Base-by-base conservation (phyloP, 2,888 invertebrate genomes). In the Magallana nippona region DNA sequence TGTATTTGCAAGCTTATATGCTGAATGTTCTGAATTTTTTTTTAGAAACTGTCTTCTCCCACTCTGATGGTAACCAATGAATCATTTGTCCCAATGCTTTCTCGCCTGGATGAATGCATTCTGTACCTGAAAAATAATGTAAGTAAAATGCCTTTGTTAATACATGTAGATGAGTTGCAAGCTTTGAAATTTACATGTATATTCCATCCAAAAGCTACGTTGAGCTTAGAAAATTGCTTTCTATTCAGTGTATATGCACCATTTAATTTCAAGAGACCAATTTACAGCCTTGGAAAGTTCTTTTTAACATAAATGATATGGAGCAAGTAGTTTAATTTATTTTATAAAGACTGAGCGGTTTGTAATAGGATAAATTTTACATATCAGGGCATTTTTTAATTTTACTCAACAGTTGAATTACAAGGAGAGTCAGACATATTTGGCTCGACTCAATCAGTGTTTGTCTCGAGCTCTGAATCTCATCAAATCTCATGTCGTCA, bases 91-190 rank as follows among this genome's bases (percentile, higher is more conserved):
- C 96, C 96, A 79, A 96, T 98, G 87, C 95, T 99, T 19, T 96
- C 96, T 78, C 96, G 97, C 93, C 96, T 99, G 82, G 98, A 98
- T 92, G 96, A 96, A 78, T 98, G 98, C 90, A 96, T 98, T 85
- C 96, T 96, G 11, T 98, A 98, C 93, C 96, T 98, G 94, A 96
- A 96, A 82, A 95, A 95, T 83, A 97, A 98, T 95, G 97, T 97
- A 95, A 96, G 44, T 44, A 44, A 44, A 44, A 44, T 44, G 44
- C 44, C 2, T 32, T 32, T 44, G 44, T 44, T 44, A 8, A 44
- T 44, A 5, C 8, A 44, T 44, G 44, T 44, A 5, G 44, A 44
- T 44, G 44, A 44, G 44, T 44, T 44, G 44, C 44, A 44, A 8
- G 44, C 44, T 44, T 44, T 44, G 44, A 44, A 44, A 44, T 44